Evolutionary conservation across 2,113 vertebrate genomes (phyloP), one percentile per base, ranked within the genome.

Genomic region (Laticauda colubrina): DNA sequence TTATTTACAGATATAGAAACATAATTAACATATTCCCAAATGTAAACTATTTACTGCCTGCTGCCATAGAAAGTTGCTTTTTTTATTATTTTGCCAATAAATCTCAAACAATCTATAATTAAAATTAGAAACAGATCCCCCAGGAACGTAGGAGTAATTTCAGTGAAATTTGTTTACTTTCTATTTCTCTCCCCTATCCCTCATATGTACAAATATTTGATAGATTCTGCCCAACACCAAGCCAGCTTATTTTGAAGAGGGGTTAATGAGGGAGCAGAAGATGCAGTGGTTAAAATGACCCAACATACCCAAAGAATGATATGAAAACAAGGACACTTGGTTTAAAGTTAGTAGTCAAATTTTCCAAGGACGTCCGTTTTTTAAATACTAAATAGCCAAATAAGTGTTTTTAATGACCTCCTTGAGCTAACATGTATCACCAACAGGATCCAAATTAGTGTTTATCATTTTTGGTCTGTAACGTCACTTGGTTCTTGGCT

Each of bases 341-440:
- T 97, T 98, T 98, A 99, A 99, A 99, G 99, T 99, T 99, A 99
- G 99, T 99, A 99, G 99, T 99, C 99, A 99, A 99, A 99, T 99
- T 99, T 98, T 98, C 99, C 99, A 99, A 99, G 99, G 99, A 99
- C 99, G 99, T 99, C 98, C 98, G 97, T 98, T 98, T 97, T 95
- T 98, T 98, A 98, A 98, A 96, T 94, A 93, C 92, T 93, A 96
- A 96, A 98, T 95, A 98, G 99, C 98, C 98, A 98, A 99, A 98
- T 98, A 96, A 97, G 91, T 93, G 93, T 96, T 98, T 97, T 97
- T 97, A 97, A 97, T 98, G 98, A 97, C 97, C 98, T 98, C 98
- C 98, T 99, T 96, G 97, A 98, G 98, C 98, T 98, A 98, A 98
- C 98, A 98, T 97, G 97, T 94, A 96, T 96, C 92, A 97, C 95